Evolutionary conservation across 2,113 vertebrate species (phyloP), one percentile per base, ranked within the genome.

Genomic region (Pyrgilauda ruficollis): DNA sequence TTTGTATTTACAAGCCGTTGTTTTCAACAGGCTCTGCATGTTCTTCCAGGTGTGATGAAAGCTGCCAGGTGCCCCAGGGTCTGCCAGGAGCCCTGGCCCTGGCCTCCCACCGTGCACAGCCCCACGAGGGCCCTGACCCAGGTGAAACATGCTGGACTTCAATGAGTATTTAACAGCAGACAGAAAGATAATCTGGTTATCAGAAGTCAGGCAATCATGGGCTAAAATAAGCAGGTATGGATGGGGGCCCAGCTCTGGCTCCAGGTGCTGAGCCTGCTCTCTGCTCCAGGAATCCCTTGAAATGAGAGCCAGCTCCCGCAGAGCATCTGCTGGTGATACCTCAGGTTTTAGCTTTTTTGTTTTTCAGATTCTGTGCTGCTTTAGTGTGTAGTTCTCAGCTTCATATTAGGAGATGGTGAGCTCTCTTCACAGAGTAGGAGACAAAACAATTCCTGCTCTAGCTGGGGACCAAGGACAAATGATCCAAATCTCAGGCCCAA

Each of bases 91-190:
- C 84, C 84, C 81, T 31, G 18, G 81, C 33, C 41, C 10, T 0
- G 19, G 28, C 95, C 73, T 52, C 93, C 63, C 76, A 74, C 44
- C 0, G 0, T 39, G 67, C 7, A 1, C 75, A 50, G 84, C 35
- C 61, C 82, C 5, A 2, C 2, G 0, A 11, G 58, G 55, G 73
- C 82, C 0, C 0, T 0, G 4, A 26, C 43, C 73, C 50, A 22
- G 62, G n/a, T 1, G 4, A 18, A 39, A 26, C 44, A 1, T 0
- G 11, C 94, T 35, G 27, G 26, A 23, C 39, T 67, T 47, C 3
- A 18, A 3, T 6, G 24, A 27, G 1, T 3, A 5, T 55, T 61
- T 78, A 75, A 37, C 86, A 75, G 86, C 73, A 75, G 68, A 17
- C 30, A 47, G 79, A 33, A 53, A 50, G 84, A 37, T 26, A 84